A percentile compares a stretch with the other conserved stretches of the same genome.
Evolutionary conservation across 2,888 invertebrate genomes (phyloP).

Genomic region (Acanthacorydalis orientalis): DNA sequence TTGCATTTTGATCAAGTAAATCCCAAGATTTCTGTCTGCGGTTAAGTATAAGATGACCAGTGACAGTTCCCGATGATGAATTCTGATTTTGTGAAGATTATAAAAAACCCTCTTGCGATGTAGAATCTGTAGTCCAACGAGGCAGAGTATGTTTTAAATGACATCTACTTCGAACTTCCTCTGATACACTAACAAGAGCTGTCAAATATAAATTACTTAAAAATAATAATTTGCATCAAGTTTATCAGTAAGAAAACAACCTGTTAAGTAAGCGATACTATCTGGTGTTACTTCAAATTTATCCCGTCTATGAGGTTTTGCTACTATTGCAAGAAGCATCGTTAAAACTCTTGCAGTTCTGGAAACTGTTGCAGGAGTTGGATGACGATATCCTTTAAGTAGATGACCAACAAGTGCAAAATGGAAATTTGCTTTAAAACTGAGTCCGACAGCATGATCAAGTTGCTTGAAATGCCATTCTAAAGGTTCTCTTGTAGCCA

Average conservation of each 20-base stretch:
- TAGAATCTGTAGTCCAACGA: constrained; percentile 49
- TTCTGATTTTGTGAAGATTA: constrained; percentile 17
- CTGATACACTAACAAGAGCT: constrained; percentile 90
- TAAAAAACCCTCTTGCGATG: constrained; percentile 29
- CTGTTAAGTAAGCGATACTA: constrained; percentile 83
- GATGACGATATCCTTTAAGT: constrained; percentile 87
- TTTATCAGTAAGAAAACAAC: constrained; percentile 19
- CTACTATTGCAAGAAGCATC: constrained; percentile 74
- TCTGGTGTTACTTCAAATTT: constrained; percentile 89
- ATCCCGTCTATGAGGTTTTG: constrained; percentile 69
- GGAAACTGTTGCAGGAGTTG: constrained; percentile 78
- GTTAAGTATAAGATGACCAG: constrained; percentile 22
- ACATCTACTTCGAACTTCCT: constrained; percentile 90
- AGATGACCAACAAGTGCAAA: constrained; percentile 96
- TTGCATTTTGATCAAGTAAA: constrained; percentile 70
- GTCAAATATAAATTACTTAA: background rate
- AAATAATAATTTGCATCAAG: background rate
- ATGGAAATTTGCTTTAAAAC: constrained; percentile 92
- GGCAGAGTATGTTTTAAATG: constrained; percentile 79
- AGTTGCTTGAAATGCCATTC: constrained; percentile 98
- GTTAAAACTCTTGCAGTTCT: constrained; percentile 79
- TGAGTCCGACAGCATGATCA: constrained; percentile 90
- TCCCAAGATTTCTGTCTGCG: constrained; percentile 89
- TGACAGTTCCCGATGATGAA: constrained; percentile 11
- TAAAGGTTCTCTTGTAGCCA: constrained; percentile 83